Base-by-base conservation (phyloP, 2,113 vertebrate genomes). In the Siphamia tubifer region DNA sequence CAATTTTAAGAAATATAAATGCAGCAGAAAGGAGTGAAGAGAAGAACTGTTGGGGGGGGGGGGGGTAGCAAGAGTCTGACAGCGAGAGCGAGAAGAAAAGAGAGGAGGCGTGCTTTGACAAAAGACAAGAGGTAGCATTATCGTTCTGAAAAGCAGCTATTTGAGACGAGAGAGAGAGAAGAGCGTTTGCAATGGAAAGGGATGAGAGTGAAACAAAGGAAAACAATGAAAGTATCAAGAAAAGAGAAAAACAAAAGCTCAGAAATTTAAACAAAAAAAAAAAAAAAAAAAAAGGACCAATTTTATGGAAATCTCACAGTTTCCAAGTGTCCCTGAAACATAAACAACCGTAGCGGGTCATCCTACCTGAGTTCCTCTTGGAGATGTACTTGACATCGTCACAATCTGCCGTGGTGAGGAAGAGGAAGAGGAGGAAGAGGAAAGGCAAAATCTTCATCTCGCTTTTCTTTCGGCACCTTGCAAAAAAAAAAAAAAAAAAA, bases 361-460 rank as follows among this genome's bases (percentile, higher is more conserved):
- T 91, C 95, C 93, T 95, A 98, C 96, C 96, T 76, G 96, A 98
- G 91, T 98, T 97, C 89, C 96, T 96, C 90, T 98, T 98, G 78
- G 96, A 96, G 77, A 98, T 94, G 51, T 96, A 92, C 90, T 96
- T 98, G 83, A 97, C 84, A 77, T 93, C 94, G 76, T 94, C 93
- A 87, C 93, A 94, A 86, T 93, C 87, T 71, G 90, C 94, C 24
- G 91, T 91, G 85, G 89, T 91, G 74, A 95, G 83, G 84, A 95
- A 90, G 77, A 96, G 85, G 57, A 88, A 74, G 77, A 96, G 77
- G 84, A 95, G 77, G 91, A 96, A 86, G 66, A 90, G 82, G 78
- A 97, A 72, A 79, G 92, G 64, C 72, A 91, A 81, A 55, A 85
- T 83, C 94, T 95, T 96, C 96, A 98, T 98, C 78, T 81, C 95